phyloP scores from a whole-genome alignment of 1,140 invertebrate species.

The Hirudo medicinalis region DNA sequence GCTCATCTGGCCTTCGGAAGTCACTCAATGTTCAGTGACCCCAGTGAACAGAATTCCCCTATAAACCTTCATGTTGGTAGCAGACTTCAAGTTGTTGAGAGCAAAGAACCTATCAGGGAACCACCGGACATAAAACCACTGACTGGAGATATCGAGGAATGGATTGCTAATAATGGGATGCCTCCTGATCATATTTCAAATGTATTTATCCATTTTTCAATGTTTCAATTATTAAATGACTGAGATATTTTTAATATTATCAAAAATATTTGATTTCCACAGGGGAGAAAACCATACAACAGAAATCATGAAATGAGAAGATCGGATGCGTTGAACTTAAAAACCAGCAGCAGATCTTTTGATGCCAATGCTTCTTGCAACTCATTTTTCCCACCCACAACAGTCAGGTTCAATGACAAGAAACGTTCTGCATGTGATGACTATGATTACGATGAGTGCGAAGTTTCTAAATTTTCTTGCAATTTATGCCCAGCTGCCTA shows the following conservation, averaged over 20 bases:
- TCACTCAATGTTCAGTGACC: too few relatives aligned
- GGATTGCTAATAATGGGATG: not conserved
- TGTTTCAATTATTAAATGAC: not conserved
- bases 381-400: not conserved
- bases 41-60: constrained; percentile 5
- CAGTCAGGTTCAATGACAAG: constrained; percentile 2
- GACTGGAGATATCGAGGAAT: not conserved
- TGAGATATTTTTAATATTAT: not conserved
- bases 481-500: constrained; percentile 13
- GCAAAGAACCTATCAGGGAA: not conserved
- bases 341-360: not conserved
- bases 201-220: not conserved
- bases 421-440: not conserved
- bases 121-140: not conserved
- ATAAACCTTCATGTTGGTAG: constrained; percentile 1
- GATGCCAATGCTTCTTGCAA: too few relatives aligned
- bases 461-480: constrained; percentile 10
- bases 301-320: constrained; percentile 8
- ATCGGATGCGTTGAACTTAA: not conserved
- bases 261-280: not conserved
- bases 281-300: not conserved
- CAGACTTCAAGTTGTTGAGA: not conserved
- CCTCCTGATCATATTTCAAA: not conserved
- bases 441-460: not conserved
- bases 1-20: too few relatives aligned